Evolutionary conservation across 2,888 invertebrate genomes (phyloP).

Genomic region (Orchestes rusci): DNA sequence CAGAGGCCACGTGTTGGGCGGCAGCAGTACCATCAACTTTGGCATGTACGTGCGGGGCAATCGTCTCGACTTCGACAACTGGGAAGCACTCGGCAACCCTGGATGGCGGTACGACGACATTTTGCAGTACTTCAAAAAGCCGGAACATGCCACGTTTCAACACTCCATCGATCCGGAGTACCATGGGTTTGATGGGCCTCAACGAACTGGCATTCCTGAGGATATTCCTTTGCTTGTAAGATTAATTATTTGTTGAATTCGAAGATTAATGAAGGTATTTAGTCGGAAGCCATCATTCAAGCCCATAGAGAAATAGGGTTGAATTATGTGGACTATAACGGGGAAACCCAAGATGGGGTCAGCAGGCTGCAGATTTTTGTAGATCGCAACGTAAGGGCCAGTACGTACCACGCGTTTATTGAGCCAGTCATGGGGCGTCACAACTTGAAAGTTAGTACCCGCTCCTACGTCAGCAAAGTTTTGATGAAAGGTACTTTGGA

Average conservation of each 20-base stretch:
- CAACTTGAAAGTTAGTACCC: slow-evolving; percentile 12
- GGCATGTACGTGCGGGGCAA: slow-evolving; percentile 85
- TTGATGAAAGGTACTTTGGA: slow-evolving; percentile 4
- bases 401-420: slow-evolving; percentile 55
- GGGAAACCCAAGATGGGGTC: slow-evolving; percentile 53
- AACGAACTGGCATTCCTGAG: slow-evolving; percentile 9
- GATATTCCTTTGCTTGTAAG: slow-evolving; percentile 12
- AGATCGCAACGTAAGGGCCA: slow-evolving; percentile 51
- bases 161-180: slow-evolving; percentile 9
- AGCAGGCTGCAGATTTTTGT: slow-evolving; percentile 56
- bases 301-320: slow-evolving; percentile 47
- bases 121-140: slow-evolving; percentile 12
- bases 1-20: slow-evolving; percentile 55
- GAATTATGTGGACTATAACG: slow-evolving; percentile 53
- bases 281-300: slow-evolving; percentile 13
- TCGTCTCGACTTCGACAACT: slow-evolving; percentile 71
- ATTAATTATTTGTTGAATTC: neutral
- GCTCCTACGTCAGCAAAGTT: slow-evolving; percentile 11
- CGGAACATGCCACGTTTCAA: slow-evolving; percentile 14
- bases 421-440: slow-evolving; percentile 36
- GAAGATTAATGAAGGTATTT: neutral
- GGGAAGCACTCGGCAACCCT: slow-evolving; percentile 47
- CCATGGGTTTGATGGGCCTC: slow-evolving; percentile 15
- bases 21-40: slow-evolving; percentile 73
- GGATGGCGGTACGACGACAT: slow-evolving; percentile 15